These are phyloP conservation scores for Amniataba percoides DNA, from an alignment of 2,797 vertebrate species.

Conservation along the genomic window DNA sequence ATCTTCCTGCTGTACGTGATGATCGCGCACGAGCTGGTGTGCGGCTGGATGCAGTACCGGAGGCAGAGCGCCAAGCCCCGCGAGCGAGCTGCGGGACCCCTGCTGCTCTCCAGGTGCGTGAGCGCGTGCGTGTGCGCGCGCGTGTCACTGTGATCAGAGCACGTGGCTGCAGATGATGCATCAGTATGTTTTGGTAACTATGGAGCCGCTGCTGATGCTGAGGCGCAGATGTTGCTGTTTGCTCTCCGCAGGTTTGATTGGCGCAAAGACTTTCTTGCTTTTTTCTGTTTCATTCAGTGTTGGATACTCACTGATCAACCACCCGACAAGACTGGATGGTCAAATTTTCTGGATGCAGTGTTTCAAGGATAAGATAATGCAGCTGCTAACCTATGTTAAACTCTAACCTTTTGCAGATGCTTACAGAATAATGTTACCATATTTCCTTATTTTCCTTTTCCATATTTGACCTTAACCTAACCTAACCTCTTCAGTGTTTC, in stretches of 20 bases:
- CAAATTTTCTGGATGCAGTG: neutral
- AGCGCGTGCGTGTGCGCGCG: neutral
- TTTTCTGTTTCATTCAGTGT: neutral
- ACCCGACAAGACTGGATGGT: neutral
- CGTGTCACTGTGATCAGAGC: neutral
- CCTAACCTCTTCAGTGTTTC: neutral
- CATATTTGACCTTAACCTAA: too few relatives aligned
- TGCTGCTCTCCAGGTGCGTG: constrained; percentile 85
- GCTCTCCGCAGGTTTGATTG: too few relatives aligned
- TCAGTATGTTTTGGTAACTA: neutral
- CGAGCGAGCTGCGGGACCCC: constrained; percentile 78
- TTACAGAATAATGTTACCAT: neutral
- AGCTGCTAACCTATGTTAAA: too few relatives aligned
- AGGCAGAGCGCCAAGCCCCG: constrained; percentile 85
- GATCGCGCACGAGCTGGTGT: constrained; percentile 92
- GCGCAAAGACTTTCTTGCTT: neutral
- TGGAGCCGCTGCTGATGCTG: neutral
- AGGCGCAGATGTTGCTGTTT: too few relatives aligned
- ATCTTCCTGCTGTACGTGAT: constrained; percentile 92
- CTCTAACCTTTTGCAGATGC: neutral
- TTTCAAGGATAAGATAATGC: neutral
- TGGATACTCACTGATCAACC: too few relatives aligned
- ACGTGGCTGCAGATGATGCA: neutral
- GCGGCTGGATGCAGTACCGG: constrained; percentile 91
- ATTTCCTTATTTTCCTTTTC: neutral